Base-by-base conservation (phyloP, 92 coral and sea anemone species). In the Pocillopora grandis region DNA sequence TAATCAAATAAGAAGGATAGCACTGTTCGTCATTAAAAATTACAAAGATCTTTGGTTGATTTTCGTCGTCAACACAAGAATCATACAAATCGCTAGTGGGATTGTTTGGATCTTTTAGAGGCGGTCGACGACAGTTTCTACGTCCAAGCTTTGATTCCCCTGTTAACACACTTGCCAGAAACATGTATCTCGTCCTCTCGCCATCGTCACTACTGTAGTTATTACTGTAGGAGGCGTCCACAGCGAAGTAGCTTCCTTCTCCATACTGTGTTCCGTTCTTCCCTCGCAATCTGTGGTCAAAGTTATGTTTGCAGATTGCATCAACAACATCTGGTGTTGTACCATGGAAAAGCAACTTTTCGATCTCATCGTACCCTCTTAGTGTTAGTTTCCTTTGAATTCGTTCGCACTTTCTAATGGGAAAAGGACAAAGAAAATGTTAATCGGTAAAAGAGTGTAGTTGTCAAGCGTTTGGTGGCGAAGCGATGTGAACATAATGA, bases 241-340 rank as follows among this genome's bases (percentile, higher is more conserved):
- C 80, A 12, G 98, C 98, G 59, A 95, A 95, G 79, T 95, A 95
- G 81, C 92, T 95, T 31, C 98, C 98, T 62, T 89, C 84, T 36
- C 98, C 98, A 70, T 91, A 95, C 20, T 68, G 62, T 48, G 97
- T 86, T 6, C 95, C 98, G 55, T 95, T 92, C 76, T 91, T 95
- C 27, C 98, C 98, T 80, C 93, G 88, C 76, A 93, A 65, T 64
- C 98, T 91, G 93, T 94, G 91, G 83, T 95, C 98, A 70, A 95
- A 95, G n/a, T 95, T 95, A 76, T 95, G 98, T 84, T 95, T 95
- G 79, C 98, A 95, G 65, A 95, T 93, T 37, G 96, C 95, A 2
- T 88, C 82, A n/a, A 88, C 84, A 58, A 87, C 87, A 3, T 87
- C 95, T 13, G 78, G 3, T 12, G 64, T 17, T 2, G 98, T 95